Base-by-base conservation (phyloP, 2,888 invertebrate species). In the Nysson spinosus region DNA sequence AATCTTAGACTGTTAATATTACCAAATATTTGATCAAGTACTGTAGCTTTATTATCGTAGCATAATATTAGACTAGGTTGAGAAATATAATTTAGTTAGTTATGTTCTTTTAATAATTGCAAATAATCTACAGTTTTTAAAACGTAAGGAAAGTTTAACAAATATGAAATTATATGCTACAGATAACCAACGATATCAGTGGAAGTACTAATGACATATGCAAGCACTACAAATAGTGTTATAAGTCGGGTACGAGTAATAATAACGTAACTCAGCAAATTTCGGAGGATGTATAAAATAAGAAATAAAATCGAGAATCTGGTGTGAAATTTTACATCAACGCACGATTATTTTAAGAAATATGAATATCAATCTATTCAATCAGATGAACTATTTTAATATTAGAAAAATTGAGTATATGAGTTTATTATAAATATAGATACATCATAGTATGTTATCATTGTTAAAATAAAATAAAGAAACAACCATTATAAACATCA, bases 371-470 rank as follows among this genome's bases (percentile, higher is more conserved):
- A 39, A 68, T 70, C 64, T 40, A 68, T 64, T 69, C 55, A 63
- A 74, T 63, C 67, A 75, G 73, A 79, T 75, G 57, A 57, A 80
- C 73, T 80, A 81, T 80, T 81, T 80, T 81, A 80, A 71, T 79
- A 80, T 71, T 81, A 78, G 69, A 69, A 49, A 35, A 55, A 56
- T 75, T 78, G 77, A 68, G 51, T 44, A 55, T 57, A 74, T 62
- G 47, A 60, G 70, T 58, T 61, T 68, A 71, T 39, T 51, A 54
- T 69, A 54, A 40, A 56, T 58, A 57, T 40, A 64, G 46, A 62
- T 40, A 49, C 44, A 22, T 44, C 61, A 54, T 52, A 69, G 34
- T 43, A 70, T 73, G 67, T 72, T 67, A 73, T 62, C 62, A 64
- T 47, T 71, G 65, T 64, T 77, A 68, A 58, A 61, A 42, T 70